These are phyloP conservation scores for Stictocephala bisonia DNA, from an alignment of 2,888 invertebrate genomes.

Conservation along the genomic window DNA sequence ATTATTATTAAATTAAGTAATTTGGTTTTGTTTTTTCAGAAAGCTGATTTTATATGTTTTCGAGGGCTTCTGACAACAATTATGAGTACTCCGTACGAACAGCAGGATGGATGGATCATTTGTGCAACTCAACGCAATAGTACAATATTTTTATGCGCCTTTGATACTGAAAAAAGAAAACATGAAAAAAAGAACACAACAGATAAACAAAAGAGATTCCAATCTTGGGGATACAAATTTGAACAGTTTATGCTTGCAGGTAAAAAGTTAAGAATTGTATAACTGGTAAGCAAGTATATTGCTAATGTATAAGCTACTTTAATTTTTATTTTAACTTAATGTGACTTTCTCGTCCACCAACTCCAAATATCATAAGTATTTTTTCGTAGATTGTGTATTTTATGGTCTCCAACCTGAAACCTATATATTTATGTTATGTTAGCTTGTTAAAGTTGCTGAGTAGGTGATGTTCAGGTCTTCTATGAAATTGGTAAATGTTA, in stretches of 20 bases:
- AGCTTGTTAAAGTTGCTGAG: background rate
- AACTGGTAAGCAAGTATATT: too few relatives aligned
- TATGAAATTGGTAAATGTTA: too few relatives aligned
- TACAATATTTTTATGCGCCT: slow-evolving; percentile 27
- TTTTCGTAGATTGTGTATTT: too few relatives aligned
- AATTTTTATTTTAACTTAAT: too few relatives aligned
- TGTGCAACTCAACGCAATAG: slow-evolving; percentile 16
- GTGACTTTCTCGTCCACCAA: too few relatives aligned
- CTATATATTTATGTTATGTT: too few relatives aligned
- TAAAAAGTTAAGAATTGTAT: background rate
- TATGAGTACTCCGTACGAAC: slow-evolving; percentile 43
- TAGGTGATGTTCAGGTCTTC: too few relatives aligned
- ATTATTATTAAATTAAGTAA: background rate
- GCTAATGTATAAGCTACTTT: too few relatives aligned
- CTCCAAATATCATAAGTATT: too few relatives aligned
- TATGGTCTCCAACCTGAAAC: too few relatives aligned
- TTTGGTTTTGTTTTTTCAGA: background rate
- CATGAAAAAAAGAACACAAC: slow-evolving; percentile 13
- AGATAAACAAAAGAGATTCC: slow-evolving; percentile 32
- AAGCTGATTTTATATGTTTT: slow-evolving; percentile 35
- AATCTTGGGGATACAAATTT: slow-evolving; percentile 45
- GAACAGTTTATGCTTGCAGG: slow-evolving; percentile 44
- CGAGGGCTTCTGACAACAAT: slow-evolving; percentile 38
- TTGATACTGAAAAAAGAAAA: slow-evolving; percentile 44
- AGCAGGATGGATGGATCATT: slow-evolving; percentile 44